A percentile compares a stretch with the other conserved stretches of the same genome.
phyloP scores from a whole-genome alignment of 2,113 vertebrate genomes.

The Sialia sialis region DNA sequence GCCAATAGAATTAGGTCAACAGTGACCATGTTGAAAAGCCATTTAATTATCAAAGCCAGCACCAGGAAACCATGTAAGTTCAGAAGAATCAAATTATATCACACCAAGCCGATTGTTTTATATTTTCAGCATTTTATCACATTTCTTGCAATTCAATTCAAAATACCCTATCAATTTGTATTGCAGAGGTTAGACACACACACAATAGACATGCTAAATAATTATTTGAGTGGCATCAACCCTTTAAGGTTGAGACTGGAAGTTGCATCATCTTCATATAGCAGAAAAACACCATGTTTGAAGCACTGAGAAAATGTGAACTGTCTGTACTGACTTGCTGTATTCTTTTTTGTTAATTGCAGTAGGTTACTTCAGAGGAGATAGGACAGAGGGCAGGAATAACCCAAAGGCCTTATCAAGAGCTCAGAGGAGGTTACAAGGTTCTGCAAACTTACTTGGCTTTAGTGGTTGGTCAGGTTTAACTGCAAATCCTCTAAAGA shows the following conservation, averaged over 20 bases:
- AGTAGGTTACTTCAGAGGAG: not conserved
- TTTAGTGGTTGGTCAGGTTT: not conserved
- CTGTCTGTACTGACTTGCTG: not conserved
- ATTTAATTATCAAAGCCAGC: slow-evolving; percentile 23
- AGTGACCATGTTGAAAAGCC: slow-evolving; percentile 28
- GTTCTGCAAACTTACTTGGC: not conserved
- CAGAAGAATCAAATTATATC: not conserved
- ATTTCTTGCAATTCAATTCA: not conserved
- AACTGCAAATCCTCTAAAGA: not conserved
- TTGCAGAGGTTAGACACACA: not conserved
- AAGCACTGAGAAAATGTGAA: not conserved
- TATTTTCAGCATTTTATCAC: not conserved
- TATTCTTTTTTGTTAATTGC: not conserved
- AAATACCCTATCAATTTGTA: not conserved
- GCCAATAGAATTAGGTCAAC: slow-evolving; percentile 10
- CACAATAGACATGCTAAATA: not conserved
- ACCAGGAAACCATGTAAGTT: not conserved
- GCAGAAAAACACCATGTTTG: not conserved
- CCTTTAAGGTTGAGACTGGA: not conserved
- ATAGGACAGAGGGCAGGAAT: not conserved
- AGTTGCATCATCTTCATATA: not conserved
- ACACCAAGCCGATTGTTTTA: not conserved
- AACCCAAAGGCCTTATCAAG: not conserved
- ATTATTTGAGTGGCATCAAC: not conserved
- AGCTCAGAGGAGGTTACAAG: not conserved